These are phyloP conservation scores for Portunus trituberculatus DNA, from an alignment of 1,140 invertebrate genomes.

Conservation along the genomic window DNA sequence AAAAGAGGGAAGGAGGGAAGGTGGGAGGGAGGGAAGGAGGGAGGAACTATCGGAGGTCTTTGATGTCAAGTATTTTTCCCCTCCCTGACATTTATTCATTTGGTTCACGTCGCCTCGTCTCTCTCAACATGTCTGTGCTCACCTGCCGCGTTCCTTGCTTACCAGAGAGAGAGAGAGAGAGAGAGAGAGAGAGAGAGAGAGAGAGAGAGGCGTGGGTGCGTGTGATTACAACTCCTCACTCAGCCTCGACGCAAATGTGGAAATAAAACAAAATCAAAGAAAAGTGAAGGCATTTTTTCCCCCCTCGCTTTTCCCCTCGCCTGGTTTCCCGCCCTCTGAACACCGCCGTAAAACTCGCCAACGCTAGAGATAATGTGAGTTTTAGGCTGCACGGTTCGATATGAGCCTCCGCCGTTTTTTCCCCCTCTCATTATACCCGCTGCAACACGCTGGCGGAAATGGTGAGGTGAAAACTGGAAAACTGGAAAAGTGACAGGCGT, in stretches of 20 bases:
- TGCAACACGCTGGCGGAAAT: background rate
- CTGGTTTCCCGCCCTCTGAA: background rate
- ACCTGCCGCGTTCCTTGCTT: background rate
- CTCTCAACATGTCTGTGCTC: background rate
- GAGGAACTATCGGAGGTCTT: background rate
- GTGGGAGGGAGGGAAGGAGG: no score
- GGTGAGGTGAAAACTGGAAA: background rate
- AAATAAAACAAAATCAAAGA: background rate
- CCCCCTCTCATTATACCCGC: background rate
- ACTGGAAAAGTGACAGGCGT: background rate
- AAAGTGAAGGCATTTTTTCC: background rate
- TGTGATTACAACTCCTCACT: background rate
- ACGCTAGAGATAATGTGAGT: constrained; percentile 8
- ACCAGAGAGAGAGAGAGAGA: background rate
- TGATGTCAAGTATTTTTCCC: background rate
- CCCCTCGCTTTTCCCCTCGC: background rate
- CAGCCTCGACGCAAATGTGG: background rate
- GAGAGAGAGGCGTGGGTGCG: background rate
- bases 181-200: background rate
- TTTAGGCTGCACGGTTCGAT: background rate
- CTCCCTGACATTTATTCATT: background rate
- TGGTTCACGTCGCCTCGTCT: background rate
- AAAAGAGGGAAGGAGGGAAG: background rate
- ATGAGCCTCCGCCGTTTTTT: background rate
- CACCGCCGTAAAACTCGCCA: background rate